Percentiles rank a stretch among this genome's conserved stretches.
These are phyloP conservation scores for Drosophila falleni DNA, from an alignment of 2,888 invertebrate species.

Conservation along the genomic window DNA sequence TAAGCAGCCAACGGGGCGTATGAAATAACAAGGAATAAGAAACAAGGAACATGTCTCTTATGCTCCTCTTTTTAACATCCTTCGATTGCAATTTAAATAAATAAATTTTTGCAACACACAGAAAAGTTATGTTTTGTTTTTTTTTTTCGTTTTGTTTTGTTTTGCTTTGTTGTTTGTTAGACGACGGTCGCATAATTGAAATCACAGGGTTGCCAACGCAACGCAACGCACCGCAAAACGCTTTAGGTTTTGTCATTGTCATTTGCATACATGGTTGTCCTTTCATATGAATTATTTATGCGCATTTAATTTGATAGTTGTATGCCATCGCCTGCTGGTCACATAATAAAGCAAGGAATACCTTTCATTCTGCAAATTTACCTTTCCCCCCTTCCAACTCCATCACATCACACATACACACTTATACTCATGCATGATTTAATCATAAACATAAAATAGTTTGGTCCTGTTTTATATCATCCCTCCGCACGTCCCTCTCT, in stretches of 20 bases:
- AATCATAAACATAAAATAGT: constrained; percentile 78
- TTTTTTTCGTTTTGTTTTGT: not conserved
- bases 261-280: constrained; percentile 61
- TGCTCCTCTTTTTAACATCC: constrained; percentile 30
- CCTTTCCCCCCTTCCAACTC: not conserved
- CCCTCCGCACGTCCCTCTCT: not conserved
- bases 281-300: constrained; percentile 75
- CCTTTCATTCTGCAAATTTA: constrained; percentile 20
- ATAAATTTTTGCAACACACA: constrained; percentile 49
- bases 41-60: constrained; percentile 30
- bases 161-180: not conserved
- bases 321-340: constrained; percentile 38
- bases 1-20: constrained; percentile 53
- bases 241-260: constrained; percentile 64
- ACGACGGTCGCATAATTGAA: constrained; percentile 63
- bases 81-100: constrained; percentile 76
- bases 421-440: constrained; percentile 61
- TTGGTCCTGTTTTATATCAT: constrained; percentile 67
- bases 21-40: constrained; percentile 31
- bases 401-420: not conserved
- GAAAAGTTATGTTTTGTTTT: not conserved
- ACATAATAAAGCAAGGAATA: constrained; percentile 48
- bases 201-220: constrained; percentile 62
- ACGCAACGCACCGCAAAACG: constrained; percentile 23
- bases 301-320: constrained; percentile 74